Percentiles rank a stretch among this genome's conserved stretches.
phyloP scores from a whole-genome alignment of 1,140 invertebrate genomes.

The Eupeodes corollae region DNA sequence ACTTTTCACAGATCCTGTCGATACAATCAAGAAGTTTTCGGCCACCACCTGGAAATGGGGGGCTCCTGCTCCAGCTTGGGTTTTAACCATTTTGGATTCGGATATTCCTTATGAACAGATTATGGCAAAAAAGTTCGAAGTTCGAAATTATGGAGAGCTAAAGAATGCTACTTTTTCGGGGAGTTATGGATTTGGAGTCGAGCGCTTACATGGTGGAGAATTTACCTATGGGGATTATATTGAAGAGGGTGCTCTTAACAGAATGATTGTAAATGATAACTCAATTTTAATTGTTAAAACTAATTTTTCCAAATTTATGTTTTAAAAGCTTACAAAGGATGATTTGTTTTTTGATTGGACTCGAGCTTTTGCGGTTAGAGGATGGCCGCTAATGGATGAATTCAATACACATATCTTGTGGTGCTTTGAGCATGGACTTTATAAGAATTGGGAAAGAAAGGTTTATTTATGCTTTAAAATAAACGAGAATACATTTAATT shows the following conservation, averaged over 20 bases:
- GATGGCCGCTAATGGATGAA: slow-evolving; percentile 24
- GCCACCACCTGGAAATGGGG: slow-evolving; percentile 23
- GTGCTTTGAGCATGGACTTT: slow-evolving; percentile 26
- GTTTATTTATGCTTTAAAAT: neutral
- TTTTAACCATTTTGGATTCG: slow-evolving; percentile 20
- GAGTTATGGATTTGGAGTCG: slow-evolving; percentile 26
- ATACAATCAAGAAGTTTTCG: slow-evolving; percentile 24
- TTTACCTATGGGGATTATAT: slow-evolving; percentile 28
- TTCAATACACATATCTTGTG: slow-evolving; percentile 22
- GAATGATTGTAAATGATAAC: slow-evolving; percentile 16
- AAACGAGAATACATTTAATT: too few relatives aligned
- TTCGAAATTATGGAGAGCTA: slow-evolving; percentile 23
- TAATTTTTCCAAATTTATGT: neutral
- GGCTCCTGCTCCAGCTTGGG: slow-evolving; percentile 29
- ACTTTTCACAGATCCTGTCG: slow-evolving; percentile 20
- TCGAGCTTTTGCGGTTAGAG: slow-evolving; percentile 24
- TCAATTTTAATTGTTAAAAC: neutral
- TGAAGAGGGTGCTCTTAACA: slow-evolving; percentile 16
- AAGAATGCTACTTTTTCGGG: slow-evolving; percentile 22
- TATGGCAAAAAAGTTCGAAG: slow-evolving; percentile 18
- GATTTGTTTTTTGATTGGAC: slow-evolving; percentile 33
- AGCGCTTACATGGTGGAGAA: slow-evolving; percentile 19
- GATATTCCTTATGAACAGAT: slow-evolving; percentile 23
- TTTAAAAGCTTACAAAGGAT: slow-evolving; percentile 10
- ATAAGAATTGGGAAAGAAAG: slow-evolving; percentile 23